These are phyloP conservation scores for Sebastes vulpes DNA, from an alignment of 2,797 vertebrate genomes.

Conservation along the genomic window DNA sequence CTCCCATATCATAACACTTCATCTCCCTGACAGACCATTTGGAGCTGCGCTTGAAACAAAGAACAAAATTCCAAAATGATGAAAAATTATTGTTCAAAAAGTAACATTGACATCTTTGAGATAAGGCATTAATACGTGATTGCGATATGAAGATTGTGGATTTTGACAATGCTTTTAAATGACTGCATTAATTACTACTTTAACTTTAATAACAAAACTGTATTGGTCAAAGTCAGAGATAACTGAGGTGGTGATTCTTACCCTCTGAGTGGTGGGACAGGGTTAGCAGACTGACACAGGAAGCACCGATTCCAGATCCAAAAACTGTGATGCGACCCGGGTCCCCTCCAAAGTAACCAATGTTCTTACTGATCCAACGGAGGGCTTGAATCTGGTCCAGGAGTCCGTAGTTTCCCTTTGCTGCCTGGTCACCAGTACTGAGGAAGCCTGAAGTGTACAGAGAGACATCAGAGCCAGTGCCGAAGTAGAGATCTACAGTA, in stretches of 20 bases:
- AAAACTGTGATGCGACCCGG: conserved; percentile 91
- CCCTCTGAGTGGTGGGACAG: conserved; percentile 99
- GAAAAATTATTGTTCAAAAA: conserved; percentile 16
- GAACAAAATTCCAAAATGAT: conserved; percentile 30
- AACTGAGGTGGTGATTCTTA: conserved; percentile 75
- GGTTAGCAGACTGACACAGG: conserved; percentile 97
- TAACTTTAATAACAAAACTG: background rate
- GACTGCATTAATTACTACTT: background rate
- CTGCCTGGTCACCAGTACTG: conserved; percentile 99
- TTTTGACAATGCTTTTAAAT: conserved; percentile 12
- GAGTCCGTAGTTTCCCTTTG: conserved; percentile 98
- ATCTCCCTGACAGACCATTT: conserved; percentile 58
- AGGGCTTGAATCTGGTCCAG: conserved; percentile 98
- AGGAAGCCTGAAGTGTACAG: conserved; percentile 91
- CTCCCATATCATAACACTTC: conserved; percentile 65
- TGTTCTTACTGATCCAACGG: conserved; percentile 91
- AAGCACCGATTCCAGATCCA: conserved; percentile 98
- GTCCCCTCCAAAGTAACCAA: conserved; percentile 87
- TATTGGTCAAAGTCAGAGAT: background rate
- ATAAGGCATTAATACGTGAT: conserved; percentile 1
- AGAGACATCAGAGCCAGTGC: conserved; percentile 40
- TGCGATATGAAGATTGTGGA: background rate
- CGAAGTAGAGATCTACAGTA: conserved; percentile 35
- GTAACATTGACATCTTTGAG: background rate
- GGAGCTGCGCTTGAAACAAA: conserved; percentile 47